Base-by-base conservation (phyloP, 2,888 invertebrate species). In the Tenthredo notha region DNA sequence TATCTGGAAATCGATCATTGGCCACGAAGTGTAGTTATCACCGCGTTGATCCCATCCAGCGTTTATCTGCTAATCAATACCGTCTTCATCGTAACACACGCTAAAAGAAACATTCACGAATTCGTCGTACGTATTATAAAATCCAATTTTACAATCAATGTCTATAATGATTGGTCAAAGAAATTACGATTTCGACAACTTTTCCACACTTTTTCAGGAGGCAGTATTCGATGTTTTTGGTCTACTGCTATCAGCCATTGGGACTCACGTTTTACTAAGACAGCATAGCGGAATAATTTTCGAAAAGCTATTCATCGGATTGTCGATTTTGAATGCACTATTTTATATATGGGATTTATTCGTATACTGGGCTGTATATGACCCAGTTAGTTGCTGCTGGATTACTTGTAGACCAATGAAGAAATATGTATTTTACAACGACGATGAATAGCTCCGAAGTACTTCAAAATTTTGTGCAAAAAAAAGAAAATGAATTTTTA, bases 1-100 rank as follows among this genome's bases (percentile, higher is more conserved):
- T 54, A 33, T 47, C 43, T 77, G 54, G 77, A 77, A 10, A n/a
- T 77, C 50, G 77, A 77, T 54, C 50, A 18, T 54, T 54, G 77
- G 77, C 77, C 77, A 50, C 50, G 77, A 77, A 50, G 77, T 9
- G 29, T 25, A n/a, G 47, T 77, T n/a, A 50, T 77, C 33, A 29
- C 29, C 4, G 50, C 54, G n/a, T 54, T 50, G 29, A 77, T 50
- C 33, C 50, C 77, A 10, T 50, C 33, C n/a, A 33, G 54, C 54
- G 29, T 50, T 47, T 50, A 50, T 54, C 77, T 54, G 18, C 6
- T 54, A 47, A 77, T 77, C 54, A 77, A 18, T 54, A 77, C 77
- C 15, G 54, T 54, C 33, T 77, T 77, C 77, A 37, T 77, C 77
- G 33, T 54, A n/a, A 50, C 77, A 18, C 77, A 77, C 54, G 50